These are phyloP conservation scores for Melanotus villosus DNA, from an alignment of 2,888 invertebrate species.

Conservation along the genomic window DNA sequence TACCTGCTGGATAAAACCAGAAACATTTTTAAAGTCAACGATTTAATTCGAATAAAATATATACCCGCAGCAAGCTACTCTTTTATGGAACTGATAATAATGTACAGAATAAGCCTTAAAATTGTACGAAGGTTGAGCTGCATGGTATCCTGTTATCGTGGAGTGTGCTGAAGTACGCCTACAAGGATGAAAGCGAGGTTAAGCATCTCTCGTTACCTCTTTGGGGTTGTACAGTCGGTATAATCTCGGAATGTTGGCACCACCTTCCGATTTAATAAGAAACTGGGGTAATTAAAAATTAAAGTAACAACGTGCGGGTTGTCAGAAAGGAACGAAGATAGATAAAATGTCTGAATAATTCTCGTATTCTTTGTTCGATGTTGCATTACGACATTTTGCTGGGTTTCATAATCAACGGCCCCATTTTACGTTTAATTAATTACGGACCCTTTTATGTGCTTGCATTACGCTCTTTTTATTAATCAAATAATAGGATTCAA, in stretches of 20 bases:
- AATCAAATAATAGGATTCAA: not conserved
- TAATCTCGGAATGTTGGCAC: not conserved
- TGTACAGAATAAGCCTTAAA: not conserved
- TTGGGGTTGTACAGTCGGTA: not conserved
- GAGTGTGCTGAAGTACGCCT: not conserved
- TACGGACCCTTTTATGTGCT: too few species aligned
- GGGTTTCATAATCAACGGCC: too few species aligned
- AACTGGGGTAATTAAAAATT: slow-evolving; percentile 2
- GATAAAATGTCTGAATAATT: too few species aligned
- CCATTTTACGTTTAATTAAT: too few species aligned
- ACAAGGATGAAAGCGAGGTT: slow-evolving; percentile 4
- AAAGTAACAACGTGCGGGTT: not conserved
- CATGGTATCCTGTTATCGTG: slow-evolving; percentile 6
- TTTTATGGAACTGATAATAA: not conserved
- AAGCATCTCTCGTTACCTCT: slow-evolving; percentile 11
- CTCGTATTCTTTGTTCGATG: too few species aligned
- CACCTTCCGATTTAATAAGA: not conserved
- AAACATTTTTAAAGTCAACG: not conserved
- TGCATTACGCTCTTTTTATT: too few species aligned
- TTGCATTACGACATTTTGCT: too few species aligned
- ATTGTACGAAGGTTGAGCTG: not conserved
- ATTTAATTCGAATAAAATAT: not conserved
- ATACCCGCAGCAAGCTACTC: not conserved
- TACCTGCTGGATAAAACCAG: not conserved
- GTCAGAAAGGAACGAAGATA: not conserved